Evolutionary conservation across 2,797 vertebrate species (phyloP).

Genomic region (Propithecus deckenii): DNA sequence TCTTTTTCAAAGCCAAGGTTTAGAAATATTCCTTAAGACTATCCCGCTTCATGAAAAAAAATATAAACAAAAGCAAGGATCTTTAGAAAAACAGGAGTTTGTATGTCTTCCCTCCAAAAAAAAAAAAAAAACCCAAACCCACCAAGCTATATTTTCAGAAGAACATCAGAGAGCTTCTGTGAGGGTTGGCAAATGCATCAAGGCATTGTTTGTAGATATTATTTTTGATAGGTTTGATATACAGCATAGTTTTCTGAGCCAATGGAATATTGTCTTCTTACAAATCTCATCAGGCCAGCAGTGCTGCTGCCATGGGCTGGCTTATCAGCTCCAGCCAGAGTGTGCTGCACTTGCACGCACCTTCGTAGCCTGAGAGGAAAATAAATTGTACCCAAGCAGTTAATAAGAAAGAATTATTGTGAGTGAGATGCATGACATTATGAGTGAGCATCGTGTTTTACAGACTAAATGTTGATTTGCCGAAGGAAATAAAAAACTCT

Average conservation of each 20-base stretch:
- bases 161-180: slow-evolving; percentile 77
- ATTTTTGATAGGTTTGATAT: slow-evolving; percentile 88
- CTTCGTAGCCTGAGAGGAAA: slow-evolving; percentile 95
- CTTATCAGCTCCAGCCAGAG: slow-evolving; percentile 97
- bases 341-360: slow-evolving; percentile 87
- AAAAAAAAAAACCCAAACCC: not conserved
- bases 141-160: slow-evolving; percentile 77
- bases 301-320: slow-evolving; percentile 86
- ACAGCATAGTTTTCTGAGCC: slow-evolving; percentile 86
- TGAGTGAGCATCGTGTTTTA: slow-evolving; percentile 86
- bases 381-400: slow-evolving; percentile 96
- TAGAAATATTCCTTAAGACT: slow-evolving; percentile 60
- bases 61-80: slow-evolving; percentile 54
- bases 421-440: slow-evolving; percentile 90
- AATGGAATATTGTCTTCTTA: slow-evolving; percentile 94
- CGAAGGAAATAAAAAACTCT: slow-evolving; percentile 25
- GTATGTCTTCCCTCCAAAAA: slow-evolving; percentile 42
- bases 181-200: slow-evolving; percentile 82
- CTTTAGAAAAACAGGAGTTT: not conserved
- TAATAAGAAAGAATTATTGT: slow-evolving; percentile 97
- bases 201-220: slow-evolving; percentile 88
- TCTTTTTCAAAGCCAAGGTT: slow-evolving; percentile 54
- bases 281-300: slow-evolving; percentile 94
- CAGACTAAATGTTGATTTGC: slow-evolving; percentile 84
- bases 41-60: slow-evolving; percentile 24